Evolutionary conservation across 2,888 invertebrate species (phyloP), one percentile per base, ranked within the genome.

Genomic region (Caenorhabditis macrosperma): DNA sequence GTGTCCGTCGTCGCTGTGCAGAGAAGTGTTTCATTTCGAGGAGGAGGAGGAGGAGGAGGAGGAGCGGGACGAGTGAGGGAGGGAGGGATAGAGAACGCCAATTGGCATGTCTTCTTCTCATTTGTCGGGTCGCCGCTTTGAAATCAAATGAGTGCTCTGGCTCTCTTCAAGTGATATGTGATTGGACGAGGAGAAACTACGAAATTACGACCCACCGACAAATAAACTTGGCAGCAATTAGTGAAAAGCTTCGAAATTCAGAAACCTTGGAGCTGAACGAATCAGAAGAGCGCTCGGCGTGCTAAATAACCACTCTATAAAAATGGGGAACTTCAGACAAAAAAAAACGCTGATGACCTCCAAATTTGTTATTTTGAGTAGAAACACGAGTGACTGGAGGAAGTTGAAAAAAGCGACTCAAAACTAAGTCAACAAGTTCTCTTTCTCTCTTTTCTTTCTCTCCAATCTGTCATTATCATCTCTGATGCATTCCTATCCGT

Each of bases 401-500:
- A n/a, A n/a, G n/a, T n/a, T n/a, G n/a, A n/a, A n/a, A n/a, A n/a
- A n/a, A 52, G 12, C 52, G 28, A 52, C 26, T 52, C 52, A 59
- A 26, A 48, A 57, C 38, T 28, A 68, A 68, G 68, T 68, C 68
- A 68, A 38, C 35, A 50, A 7, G 35, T 50, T 9, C 46, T 26
- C 15, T 28, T 28, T 60, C 12, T 26, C 17, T 6, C 10, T 17
- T n/a, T 46, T 46, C 3, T 24, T n/a, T 33, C 38, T n/a, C n/a
- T n/a, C n/a, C n/a, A n/a, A n/a, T n/a, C 38, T 12, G 24, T 20
- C 35, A 35, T 64, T 22, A 48, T 68, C 60, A 71, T 63, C 71
- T 63, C 61, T 71, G 71, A 71, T 71, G 71, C 63, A 71, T 71
- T 71, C 54, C 55, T 55, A 71, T 71, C 71, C 71, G 71, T 71